Conservation (phyloP, 1,140 invertebrate species). For the Bathynomus jamesi region DNA sequence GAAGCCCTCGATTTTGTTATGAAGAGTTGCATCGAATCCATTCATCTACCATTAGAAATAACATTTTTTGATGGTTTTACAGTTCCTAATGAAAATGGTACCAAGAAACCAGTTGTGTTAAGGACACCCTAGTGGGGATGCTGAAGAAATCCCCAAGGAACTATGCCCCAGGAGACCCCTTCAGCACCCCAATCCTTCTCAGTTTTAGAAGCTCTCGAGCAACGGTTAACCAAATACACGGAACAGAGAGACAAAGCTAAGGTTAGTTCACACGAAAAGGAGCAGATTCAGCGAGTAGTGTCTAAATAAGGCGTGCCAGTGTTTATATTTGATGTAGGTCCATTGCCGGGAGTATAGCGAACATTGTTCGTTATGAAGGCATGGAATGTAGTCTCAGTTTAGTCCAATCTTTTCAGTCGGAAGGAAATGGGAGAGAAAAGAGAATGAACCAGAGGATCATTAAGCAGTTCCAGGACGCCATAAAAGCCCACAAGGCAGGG, state of each 20-base stretch:
- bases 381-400: too few relatives aligned
- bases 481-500: constrained; percentile 66
- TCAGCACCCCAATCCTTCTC: constrained; percentile 47
- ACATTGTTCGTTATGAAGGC: too few relatives aligned
- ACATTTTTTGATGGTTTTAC: background rate
- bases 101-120: background rate
- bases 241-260: constrained; percentile 32
- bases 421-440: constrained; percentile 74
- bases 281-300: too few relatives aligned
- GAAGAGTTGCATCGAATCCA: background rate
- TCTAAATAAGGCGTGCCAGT: too few relatives aligned
- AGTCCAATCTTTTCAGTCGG: constrained; percentile 44
- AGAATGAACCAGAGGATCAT: constrained; percentile 81
- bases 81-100: background rate
- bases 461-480: constrained; percentile 88
- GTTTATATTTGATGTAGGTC: too few relatives aligned
- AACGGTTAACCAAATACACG: constrained; percentile 69
- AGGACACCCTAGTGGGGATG: background rate
- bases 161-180: background rate
- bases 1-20: background rate
- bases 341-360: too few relatives aligned
- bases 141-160: background rate
- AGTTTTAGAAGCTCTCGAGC: constrained; percentile 69
- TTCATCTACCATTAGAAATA: background rate
- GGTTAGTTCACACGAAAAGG: constrained; percentile 20